Base-by-base conservation (phyloP, 1,140 invertebrate genomes). In the Mesaphorura yosii region DNA sequence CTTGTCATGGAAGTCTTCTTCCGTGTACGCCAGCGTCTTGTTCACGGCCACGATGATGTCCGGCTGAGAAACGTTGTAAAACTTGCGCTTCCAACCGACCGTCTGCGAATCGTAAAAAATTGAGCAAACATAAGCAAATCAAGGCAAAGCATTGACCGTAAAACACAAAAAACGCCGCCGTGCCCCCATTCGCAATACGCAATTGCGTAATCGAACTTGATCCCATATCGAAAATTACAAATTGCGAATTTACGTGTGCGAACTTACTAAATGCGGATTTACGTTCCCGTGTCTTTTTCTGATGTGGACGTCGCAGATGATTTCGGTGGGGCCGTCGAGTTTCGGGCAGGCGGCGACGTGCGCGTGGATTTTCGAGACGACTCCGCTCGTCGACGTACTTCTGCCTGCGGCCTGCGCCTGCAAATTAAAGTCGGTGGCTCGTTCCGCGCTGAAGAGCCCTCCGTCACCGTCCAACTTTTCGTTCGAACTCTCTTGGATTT, bases 61-160 rank as follows among this genome's bases (percentile, higher is more conserved):
- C 10, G 53, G 49, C 34, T 63, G 39, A 17, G 57, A 53, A 15
- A 48, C 52, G 48, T 63, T 63, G 47, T 63, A 46, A 56, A 59
- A 63, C 37, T 58, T 63, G 38, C 61, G 44, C 19, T 52, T 19
- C 61, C 61, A 63, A n/a, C 61, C 61, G 10, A 63, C 57, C n/a
- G 42, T 52, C 61, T 62, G 38, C 15, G 22, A 39, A 20, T 26
- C 44, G n/a, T 23, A 53, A 54, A 37, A 44, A 45, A 48, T 22
- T 19, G 22, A 46, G 17, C 15, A 19, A 3, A 10, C 31, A n/a
- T 20, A 19, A 41, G 12, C 22, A 34, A 34, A 34, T 34, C 10
- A 10, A 34, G 31, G 10, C 10, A 34, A 34, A 34, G 31, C n/a
- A 34, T 34, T 10, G n/a, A 34, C n/a, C 10, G 31, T 34, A 34